Percentiles rank a stretch among this genome's conserved stretches.
These are phyloP conservation scores for Tetrax tetrax DNA, from an alignment of 2,113 vertebrate genomes.

Conservation along the genomic window DNA sequence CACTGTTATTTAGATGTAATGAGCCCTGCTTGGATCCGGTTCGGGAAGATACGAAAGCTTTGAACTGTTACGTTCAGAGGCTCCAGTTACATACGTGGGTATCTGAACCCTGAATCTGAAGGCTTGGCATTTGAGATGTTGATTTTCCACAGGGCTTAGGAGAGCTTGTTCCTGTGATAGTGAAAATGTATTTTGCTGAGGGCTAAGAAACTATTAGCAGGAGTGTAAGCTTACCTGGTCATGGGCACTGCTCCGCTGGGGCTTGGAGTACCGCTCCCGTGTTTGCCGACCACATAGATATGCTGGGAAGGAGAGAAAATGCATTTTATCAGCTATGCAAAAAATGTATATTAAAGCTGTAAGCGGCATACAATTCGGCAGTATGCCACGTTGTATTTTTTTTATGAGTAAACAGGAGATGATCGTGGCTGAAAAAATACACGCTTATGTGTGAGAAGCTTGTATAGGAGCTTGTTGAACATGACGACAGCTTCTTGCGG, in stretches of 20 bases:
- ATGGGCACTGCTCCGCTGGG: fast-evolving
- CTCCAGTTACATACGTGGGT: constrained; percentile 21
- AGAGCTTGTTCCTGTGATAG: neutral
- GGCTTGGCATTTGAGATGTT: constrained; percentile 41
- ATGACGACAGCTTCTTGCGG: neutral
- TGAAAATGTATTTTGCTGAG: constrained; percentile 21
- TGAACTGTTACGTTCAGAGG: constrained; percentile 21
- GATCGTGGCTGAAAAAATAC: neutral
- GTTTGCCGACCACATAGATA: neutral
- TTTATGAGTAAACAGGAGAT: neutral
- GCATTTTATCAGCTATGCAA: neutral
- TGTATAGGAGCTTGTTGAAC: neutral
- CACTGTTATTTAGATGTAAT: constrained; percentile 59
- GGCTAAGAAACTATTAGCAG: neutral
- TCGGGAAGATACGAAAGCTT: constrained; percentile 46
- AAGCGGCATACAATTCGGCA: neutral
- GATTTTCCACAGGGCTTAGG: neutral
- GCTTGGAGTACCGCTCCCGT: neutral
- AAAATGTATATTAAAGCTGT: neutral
- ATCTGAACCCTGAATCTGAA: constrained; percentile 52
- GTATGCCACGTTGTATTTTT: neutral
- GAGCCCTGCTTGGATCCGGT: constrained; percentile 50
- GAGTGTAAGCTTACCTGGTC: neutral
- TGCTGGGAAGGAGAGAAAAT: neutral
- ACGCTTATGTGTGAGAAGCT: neutral